A percentile compares a stretch with the other conserved stretches of the same genome.
These are phyloP conservation scores for Drosophila micromelanica DNA, from an alignment of 1,140 invertebrate species.

Conservation along the genomic window DNA sequence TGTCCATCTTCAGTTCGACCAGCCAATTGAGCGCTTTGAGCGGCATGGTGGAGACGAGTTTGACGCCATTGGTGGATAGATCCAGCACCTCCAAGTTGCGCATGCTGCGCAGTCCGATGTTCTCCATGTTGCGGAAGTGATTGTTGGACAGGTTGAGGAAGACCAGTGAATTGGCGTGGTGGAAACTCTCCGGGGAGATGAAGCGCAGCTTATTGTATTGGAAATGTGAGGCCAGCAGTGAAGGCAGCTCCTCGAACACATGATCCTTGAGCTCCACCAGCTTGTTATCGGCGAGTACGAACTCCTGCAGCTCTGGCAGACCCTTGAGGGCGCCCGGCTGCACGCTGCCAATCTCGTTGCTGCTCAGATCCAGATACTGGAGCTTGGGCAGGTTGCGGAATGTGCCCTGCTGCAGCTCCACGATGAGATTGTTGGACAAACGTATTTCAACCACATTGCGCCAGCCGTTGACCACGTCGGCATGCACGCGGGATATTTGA, in stretches of 20 bases:
- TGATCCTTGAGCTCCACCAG: constrained; percentile 89
- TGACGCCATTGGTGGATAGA: constrained; percentile 91
- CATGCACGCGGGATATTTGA: constrained; percentile 89
- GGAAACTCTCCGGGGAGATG: constrained; percentile 91
- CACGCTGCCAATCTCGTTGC: constrained; percentile 92
- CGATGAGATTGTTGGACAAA: constrained; percentile 90
- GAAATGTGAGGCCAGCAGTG: constrained; percentile 90
- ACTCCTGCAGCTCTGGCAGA: constrained; percentile 90
- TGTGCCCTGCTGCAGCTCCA: constrained; percentile 88
- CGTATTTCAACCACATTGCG: constrained; percentile 88
- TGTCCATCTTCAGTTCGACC: constrained; percentile 92
- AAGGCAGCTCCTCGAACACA: constrained; percentile 91
- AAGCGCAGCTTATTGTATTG: constrained; percentile 91
- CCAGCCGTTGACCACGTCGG: constrained; percentile 88
- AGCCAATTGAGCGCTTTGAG: constrained; percentile 91
- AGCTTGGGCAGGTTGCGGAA: constrained; percentile 90
- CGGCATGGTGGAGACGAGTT: constrained; percentile 87
- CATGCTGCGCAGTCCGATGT: constrained; percentile 89
- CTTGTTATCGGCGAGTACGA: constrained; percentile 91
- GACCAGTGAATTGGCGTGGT: constrained; percentile 90
- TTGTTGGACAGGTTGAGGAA: constrained; percentile 93
- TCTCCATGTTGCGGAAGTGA: constrained; percentile 89
- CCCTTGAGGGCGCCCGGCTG: constrained; percentile 91
- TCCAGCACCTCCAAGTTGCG: constrained; percentile 92
- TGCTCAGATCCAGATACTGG: constrained; percentile 90